Conservation (phyloP, 2,888 invertebrate species). For the Eugnorisma glareosa region DNA sequence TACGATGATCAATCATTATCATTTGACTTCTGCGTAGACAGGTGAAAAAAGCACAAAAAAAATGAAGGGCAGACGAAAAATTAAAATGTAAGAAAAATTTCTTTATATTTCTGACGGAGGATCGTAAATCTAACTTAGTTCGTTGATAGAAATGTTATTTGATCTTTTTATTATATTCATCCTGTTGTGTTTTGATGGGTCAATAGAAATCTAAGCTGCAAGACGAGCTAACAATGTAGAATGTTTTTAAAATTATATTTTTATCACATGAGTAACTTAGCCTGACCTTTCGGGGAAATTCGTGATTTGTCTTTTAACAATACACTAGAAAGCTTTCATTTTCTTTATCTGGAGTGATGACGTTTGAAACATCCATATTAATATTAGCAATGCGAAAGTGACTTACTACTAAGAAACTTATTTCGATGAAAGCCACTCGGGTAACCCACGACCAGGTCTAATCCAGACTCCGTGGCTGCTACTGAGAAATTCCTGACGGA, state of each 20-base stretch:
- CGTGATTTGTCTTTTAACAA: no score
- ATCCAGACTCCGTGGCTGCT: no score
- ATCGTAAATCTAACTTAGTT: conserved; percentile 60
- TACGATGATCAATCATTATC: conserved; percentile 63
- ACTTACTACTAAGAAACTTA: no score
- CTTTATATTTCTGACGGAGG: conserved; percentile 38
- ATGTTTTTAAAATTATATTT: background rate
- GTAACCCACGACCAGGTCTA: no score
- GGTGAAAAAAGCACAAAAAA: conserved; percentile 47
- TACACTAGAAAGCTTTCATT: no score
- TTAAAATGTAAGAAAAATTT: conserved; percentile 51
- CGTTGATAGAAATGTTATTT: conserved; percentile 37
- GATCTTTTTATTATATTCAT: conserved; percentile 28
- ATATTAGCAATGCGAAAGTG: no score
- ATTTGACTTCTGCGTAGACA: conserved; percentile 46
- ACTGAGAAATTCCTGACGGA: no score
- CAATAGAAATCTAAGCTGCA: background rate
- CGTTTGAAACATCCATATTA: no score
- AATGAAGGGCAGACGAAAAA: conserved; percentile 53
- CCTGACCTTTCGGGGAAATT: background rate
- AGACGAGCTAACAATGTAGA: background rate
- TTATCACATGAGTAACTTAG: background rate
- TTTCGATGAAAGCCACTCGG: no score
- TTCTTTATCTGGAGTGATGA: no score
- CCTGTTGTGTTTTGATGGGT: conserved; percentile 17